Conservation (phyloP, 2,888 invertebrate species). For the Caenorhabditis sp. region DNA sequence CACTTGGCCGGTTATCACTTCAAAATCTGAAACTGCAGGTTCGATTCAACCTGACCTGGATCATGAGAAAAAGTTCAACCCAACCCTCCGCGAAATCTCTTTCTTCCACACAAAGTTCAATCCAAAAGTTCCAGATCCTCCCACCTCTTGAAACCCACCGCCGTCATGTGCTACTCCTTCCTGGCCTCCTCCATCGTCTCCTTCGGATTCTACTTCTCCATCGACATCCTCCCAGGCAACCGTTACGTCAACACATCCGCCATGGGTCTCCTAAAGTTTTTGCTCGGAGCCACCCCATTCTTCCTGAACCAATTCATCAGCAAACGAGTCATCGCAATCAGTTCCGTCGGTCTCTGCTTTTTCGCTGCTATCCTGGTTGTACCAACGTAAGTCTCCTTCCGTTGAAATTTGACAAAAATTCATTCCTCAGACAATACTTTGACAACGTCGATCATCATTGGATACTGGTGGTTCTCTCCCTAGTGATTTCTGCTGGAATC, state of each 20-base stretch:
- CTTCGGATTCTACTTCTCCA: conserved; percentile 76
- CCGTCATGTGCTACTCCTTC: conserved; percentile 80
- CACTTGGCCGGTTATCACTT: too few species aligned
- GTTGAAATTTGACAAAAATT: background rate
- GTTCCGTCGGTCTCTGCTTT: conserved; percentile 70
- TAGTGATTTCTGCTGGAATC: conserved; percentile 72
- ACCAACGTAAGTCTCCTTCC: conserved; percentile 54
- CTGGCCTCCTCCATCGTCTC: conserved; percentile 75
- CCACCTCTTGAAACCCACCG: conserved; percentile 65
- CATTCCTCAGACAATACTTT: conserved; percentile 46
- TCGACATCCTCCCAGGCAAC: conserved; percentile 80
- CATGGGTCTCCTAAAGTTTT: conserved; percentile 74
- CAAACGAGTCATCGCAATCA: conserved; percentile 72
- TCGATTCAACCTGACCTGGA: too few species aligned
- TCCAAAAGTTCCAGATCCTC: conserved; percentile 47
- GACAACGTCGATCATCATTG: conserved; percentile 26
- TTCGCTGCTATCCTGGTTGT: conserved; percentile 44
- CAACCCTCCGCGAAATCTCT: background rate
- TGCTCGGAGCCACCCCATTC: conserved; percentile 78
- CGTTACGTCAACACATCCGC: conserved; percentile 73
- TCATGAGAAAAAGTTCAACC: too few species aligned
- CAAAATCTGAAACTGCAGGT: too few species aligned
- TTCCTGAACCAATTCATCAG: conserved; percentile 72
- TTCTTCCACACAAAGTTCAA: background rate
- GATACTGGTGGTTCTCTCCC: conserved; percentile 65